Evolutionary conservation across 2,797 vertebrate genomes (phyloP).

Genomic region (Alfaro cultratus): DNA sequence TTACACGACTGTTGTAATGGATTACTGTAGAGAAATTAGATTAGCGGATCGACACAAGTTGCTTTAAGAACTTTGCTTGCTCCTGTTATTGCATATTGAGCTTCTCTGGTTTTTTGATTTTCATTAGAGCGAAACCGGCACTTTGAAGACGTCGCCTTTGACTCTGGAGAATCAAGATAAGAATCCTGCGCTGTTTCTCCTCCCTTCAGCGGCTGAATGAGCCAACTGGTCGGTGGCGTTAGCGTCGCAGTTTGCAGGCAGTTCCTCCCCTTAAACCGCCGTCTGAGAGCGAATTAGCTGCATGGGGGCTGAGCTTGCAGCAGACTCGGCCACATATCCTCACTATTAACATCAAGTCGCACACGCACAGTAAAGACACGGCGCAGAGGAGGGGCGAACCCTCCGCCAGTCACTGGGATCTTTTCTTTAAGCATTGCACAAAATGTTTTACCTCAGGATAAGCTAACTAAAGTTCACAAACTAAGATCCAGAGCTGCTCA

Average conservation of each 20-base stretch:
- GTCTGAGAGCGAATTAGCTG: constrained; percentile 29
- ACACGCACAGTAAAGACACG: constrained; percentile 22
- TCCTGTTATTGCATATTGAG: constrained; percentile 7
- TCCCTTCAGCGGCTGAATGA: constrained; percentile 16
- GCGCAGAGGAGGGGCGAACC: constrained; percentile 35
- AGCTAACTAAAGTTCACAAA: constrained; percentile 62
- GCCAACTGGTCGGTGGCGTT: constrained; percentile 3
- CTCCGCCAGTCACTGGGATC: constrained; percentile 32
- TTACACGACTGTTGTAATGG: constrained; percentile 2
- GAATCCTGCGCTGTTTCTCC: constrained; percentile 14
- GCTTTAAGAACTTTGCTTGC: constrained; percentile 8
- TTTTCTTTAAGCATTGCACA: constrained; percentile 69
- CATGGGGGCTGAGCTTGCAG: constrained; percentile 53
- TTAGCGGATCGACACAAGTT: constrained; percentile 11
- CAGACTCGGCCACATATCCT: constrained; percentile 41
- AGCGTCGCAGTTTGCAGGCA: background rate
- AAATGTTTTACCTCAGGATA: constrained; percentile 76
- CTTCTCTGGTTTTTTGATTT: constrained; percentile 15
- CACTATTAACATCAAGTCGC: constrained; percentile 31
- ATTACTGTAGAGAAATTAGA: constrained; percentile 25
- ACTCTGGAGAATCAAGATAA: constrained; percentile 26
- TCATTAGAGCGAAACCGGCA: constrained; percentile 13
- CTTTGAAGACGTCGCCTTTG: constrained; percentile 21
- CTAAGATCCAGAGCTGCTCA: constrained; percentile 46
- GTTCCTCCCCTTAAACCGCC: constrained; percentile 15